phyloP scores from a whole-genome alignment of 1,140 invertebrate genomes.

The Cataglyphis hispanica region DNA sequence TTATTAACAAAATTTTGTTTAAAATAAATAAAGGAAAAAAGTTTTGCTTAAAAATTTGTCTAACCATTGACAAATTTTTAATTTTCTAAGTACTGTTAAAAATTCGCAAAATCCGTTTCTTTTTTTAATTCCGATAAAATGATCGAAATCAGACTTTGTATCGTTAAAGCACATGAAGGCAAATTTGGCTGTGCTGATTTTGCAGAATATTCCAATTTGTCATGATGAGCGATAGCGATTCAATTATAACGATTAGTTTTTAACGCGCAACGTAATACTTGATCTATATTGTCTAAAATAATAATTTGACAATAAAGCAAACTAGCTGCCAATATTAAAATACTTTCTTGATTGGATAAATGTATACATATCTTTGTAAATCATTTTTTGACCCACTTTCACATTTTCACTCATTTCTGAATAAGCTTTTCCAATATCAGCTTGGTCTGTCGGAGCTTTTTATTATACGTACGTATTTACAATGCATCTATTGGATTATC shows the following conservation, averaged over 20 bases:
- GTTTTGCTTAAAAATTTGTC: neutral
- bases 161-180: constrained; percentile 1
- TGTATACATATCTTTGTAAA: neutral
- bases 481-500: constrained; percentile 26
- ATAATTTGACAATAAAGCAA: constrained; percentile 41
- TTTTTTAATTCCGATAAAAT: neutral
- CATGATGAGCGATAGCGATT: constrained; percentile 11
- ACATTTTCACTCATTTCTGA: constrained; percentile 37
- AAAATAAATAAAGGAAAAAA: neutral
- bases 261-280: constrained; percentile 13
- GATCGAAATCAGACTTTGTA: neutral
- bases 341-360: constrained; percentile 22
- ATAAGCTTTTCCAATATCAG: constrained; percentile 23
- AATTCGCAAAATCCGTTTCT: neutral
- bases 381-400: neutral
- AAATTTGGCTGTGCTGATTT: neutral
- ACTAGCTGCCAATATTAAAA: neutral
- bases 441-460: neutral
- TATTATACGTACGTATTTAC: constrained; percentile 33
- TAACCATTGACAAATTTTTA: neutral
- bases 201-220: constrained; percentile 31
- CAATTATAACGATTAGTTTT: constrained; percentile 47
- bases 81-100: neutral
- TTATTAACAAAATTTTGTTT: constrained; percentile 3
- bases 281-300: constrained; percentile 29